phyloP scores from a whole-genome alignment of 2,797 vertebrate species.

The Hydrophis major region DNA sequence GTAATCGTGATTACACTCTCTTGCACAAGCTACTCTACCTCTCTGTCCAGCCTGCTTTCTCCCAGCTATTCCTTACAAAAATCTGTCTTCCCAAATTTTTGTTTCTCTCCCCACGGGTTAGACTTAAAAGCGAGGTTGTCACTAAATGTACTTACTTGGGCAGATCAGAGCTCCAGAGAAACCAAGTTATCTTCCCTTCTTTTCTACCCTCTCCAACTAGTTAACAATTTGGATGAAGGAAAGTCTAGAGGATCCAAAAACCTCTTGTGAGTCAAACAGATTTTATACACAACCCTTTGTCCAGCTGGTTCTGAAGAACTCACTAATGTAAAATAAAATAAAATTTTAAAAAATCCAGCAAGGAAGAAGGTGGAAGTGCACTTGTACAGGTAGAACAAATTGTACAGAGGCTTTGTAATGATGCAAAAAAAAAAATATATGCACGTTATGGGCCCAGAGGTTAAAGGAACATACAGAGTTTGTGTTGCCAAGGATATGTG shows the following conservation, averaged over 20 bases:
- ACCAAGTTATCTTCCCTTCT: background rate
- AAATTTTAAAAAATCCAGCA: background rate
- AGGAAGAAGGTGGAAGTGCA: background rate
- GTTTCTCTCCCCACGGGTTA: background rate
- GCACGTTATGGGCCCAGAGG: background rate
- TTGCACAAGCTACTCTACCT: background rate
- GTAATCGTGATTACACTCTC: background rate
- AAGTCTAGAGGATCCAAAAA: background rate
- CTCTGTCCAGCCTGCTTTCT: background rate
- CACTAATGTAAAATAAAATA: background rate
- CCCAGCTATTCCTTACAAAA: background rate
- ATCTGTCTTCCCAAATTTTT: background rate
- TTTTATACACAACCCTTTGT: background rate
- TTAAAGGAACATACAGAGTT: background rate
- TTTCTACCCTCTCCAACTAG: background rate
- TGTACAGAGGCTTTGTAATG: background rate
- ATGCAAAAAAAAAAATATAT: background rate
- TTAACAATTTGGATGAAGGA: background rate
- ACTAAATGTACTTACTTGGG: background rate
- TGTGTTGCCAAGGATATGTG: background rate
- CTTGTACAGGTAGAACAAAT: background rate
- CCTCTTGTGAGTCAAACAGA: background rate
- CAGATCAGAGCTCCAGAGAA: background rate
- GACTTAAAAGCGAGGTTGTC: slow-evolving; percentile 4
- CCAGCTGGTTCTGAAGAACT: background rate